Base-by-base conservation (phyloP, 2,113 vertebrate species). In the Actenoides hombroni region DNA sequence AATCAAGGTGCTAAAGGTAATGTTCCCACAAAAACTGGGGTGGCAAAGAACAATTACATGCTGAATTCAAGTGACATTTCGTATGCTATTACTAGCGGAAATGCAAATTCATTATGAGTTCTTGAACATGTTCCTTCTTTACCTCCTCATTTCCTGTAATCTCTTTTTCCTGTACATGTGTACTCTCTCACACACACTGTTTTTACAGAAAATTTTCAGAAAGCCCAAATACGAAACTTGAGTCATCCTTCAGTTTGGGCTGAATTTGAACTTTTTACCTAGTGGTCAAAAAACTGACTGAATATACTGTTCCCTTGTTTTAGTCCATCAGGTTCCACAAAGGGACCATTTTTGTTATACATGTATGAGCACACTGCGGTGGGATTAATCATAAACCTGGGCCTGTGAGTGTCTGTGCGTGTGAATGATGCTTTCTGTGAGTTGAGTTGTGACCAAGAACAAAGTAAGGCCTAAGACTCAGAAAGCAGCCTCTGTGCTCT, bases 361-460 rank as follows among this genome's bases (percentile, higher is more conserved):
- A 48, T 21, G 10, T 97, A 90, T 44, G 79, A 95, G 91, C 83
- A 61, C 88, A 48, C 92, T 85, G 91, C 29, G 83, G 91, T 92
- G 96, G 86, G 91, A 96, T 97, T 94, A 97, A 97, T 97, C 96
- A 97, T 94, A 97, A 97, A 97, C 91, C 78, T 81, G 74, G 83
- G 57, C 79, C 91, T 73, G 46, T 28, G 92, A 92, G 91, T 95
- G 95, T 97, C 96, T 95, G 69, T 73, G 89, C 10, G 9, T 81
- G 96, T 98, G 98, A 98, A 98, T 98, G 97, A 97, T 97, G 96
- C 94, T 97, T 95, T 98, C 97, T 98, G 97, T 98, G 96, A 97
- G 90, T 10, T 93, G 92, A 97, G 92, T 91, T 96, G 91, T 9
- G 33, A 95, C 94, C 86, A 96, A 94, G 94, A 96, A 97, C 94